These are phyloP conservation scores for Macrosiphum euphorbiae DNA, from an alignment of 2,888 invertebrate species.

Conservation along the genomic window DNA sequence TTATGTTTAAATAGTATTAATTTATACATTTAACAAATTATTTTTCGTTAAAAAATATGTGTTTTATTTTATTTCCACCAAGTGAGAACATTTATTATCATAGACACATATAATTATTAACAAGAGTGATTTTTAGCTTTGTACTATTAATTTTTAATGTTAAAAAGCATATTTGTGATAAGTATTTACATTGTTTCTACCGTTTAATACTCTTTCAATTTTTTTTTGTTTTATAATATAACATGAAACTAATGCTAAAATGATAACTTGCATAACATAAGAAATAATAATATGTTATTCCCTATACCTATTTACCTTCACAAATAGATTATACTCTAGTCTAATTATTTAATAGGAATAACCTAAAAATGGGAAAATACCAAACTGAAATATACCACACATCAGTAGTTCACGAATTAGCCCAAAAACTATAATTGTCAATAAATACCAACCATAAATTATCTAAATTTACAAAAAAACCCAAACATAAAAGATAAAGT, in stretches of 20 bases:
- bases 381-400: too few species aligned
- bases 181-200: not conserved
- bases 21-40: conserved; percentile 57
- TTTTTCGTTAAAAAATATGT: conserved; percentile 53
- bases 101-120: not conserved
- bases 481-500: too few species aligned
- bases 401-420: too few species aligned
- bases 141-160: conserved; percentile 7
- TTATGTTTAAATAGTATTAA: conserved; percentile 48
- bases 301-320: not conserved
- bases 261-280: not conserved
- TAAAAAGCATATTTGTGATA: conserved; percentile 13
- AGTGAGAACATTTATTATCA: not conserved
- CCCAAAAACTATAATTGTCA: too few species aligned
- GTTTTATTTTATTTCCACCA: not conserved
- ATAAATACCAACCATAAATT: too few species aligned
- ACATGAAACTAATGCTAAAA: not conserved
- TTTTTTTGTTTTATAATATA: not conserved
- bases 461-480: too few species aligned
- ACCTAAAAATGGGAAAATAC: not conserved
- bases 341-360: not conserved
- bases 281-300: not conserved
- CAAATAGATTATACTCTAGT: not conserved
- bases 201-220: not conserved
- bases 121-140: not conserved